Evolutionary conservation across 2,888 invertebrate species (phyloP).

Genomic region (Dichetophora obliterata): DNA sequence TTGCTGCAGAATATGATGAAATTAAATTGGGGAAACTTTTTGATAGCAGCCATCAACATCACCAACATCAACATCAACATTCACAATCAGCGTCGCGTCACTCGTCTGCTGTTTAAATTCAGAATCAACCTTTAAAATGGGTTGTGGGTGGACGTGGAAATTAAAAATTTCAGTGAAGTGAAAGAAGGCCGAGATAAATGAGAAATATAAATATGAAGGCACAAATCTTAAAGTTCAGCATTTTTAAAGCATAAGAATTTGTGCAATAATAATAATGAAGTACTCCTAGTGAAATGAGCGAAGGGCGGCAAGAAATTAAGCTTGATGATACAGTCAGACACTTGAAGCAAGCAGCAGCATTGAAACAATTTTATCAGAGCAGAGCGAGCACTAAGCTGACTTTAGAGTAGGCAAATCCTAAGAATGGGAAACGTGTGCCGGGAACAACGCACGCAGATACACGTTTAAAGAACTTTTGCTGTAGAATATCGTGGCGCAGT

Average conservation of each 20-base stretch:
- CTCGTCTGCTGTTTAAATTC: conserved; percentile 9
- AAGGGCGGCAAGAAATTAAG: too few relatives aligned
- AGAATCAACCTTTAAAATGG: conserved; percentile 5
- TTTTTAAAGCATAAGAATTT: conserved; percentile 10
- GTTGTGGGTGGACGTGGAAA: conserved; percentile 40
- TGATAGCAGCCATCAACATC: conserved; percentile 62
- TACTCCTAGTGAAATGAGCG: too few relatives aligned
- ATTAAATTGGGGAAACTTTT: conserved; percentile 67
- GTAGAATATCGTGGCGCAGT: neutral
- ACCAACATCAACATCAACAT: conserved; percentile 57
- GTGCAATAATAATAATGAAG: too few relatives aligned
- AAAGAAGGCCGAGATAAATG: conserved; percentile 27
- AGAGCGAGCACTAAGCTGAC: neutral
- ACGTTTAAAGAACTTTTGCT: conserved; percentile 2
- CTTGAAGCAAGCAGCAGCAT: neutral
- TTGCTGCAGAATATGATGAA: conserved; percentile 63
- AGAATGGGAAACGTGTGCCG: neutral
- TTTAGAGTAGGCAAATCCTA: neutral
- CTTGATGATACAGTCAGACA: neutral
- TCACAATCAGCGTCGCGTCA: conserved; percentile 37
- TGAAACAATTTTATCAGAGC: conserved; percentile 17
- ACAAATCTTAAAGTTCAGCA: conserved; percentile 29
- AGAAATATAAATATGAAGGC: neutral
- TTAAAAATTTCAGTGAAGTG: conserved; percentile 27
- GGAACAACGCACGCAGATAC: neutral